A percentile compares a stretch with the other conserved stretches of the same genome.
Evolutionary conservation across 2,888 invertebrate genomes (phyloP).

Genomic region (Tricholauxania praeusta): DNA sequence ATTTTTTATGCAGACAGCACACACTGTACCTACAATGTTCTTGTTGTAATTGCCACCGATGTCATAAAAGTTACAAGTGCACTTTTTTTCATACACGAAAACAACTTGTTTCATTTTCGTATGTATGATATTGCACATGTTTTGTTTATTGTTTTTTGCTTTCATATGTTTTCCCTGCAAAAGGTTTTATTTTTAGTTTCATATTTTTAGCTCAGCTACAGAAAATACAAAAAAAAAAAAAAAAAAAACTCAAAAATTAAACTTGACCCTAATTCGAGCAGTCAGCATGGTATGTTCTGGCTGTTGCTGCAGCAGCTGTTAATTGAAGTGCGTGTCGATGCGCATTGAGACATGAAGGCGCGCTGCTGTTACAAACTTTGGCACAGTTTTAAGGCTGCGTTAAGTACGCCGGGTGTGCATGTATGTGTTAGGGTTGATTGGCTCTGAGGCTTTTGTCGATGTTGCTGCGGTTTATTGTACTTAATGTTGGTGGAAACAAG

Average conservation of each 20-base stretch:
- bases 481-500: no score
- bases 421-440: constrained; percentile 28
- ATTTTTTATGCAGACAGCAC: no score
- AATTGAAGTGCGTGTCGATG: constrained; percentile 6
- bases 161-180: constrained; percentile 8
- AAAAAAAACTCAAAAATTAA: constrained; percentile 50
- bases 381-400: constrained; percentile 2
- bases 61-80: no score
- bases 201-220: constrained; percentile 47
- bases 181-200: not conserved
- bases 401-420: constrained; percentile 31
- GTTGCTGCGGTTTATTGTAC: no score
- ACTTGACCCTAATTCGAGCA: constrained; percentile 47
- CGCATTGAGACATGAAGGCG: constrained; percentile 39
- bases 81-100: no score
- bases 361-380: constrained; percentile 36
- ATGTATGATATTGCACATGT: no score
- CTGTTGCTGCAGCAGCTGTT: constrained; percentile 30
- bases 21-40: no score
- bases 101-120: no score
- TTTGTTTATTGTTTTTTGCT: no score
- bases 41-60: no score
- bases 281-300: constrained; percentile 48
- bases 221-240: constrained; percentile 36
- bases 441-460: no score